Conservation (phyloP, 2,113 vertebrate species). For the Calidris pygmaea region DNA sequence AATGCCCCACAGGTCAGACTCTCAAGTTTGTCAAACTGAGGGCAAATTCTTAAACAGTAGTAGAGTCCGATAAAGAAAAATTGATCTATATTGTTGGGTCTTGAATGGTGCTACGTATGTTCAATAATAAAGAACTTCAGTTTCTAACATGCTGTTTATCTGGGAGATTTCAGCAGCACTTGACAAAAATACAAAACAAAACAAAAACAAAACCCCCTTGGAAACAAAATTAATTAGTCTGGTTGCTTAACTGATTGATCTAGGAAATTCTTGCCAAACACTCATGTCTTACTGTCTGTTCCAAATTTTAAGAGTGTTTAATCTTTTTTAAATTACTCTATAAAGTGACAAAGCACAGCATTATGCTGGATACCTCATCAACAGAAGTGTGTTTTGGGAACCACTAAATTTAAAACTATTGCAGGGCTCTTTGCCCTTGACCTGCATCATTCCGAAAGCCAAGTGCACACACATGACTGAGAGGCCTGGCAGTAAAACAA, state of each 20-base stretch:
- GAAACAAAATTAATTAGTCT: constrained; percentile 32
- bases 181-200: background rate
- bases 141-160: background rate
- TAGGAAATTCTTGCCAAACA: constrained; percentile 20
- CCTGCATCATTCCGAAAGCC: background rate
- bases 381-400: constrained; percentile 26
- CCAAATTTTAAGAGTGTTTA: constrained; percentile 9
- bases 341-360: constrained; percentile 18
- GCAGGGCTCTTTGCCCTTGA: constrained; percentile 24
- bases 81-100: background rate
- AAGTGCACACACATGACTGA: background rate
- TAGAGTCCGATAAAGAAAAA: background rate
- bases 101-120: background rate
- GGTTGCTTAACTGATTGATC: constrained; percentile 5
- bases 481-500: background rate
- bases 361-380: constrained; percentile 23
- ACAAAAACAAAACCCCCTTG: constrained; percentile 19
- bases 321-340: background rate
- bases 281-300: background rate
- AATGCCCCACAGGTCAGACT: background rate
- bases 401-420: constrained; percentile 23
- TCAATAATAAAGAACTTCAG: background rate
- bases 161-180: background rate
- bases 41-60: background rate
- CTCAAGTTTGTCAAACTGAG: background rate